Base-by-base conservation (phyloP, 1,140 invertebrate genomes). In the Dinothrombium tinctorium region DNA sequence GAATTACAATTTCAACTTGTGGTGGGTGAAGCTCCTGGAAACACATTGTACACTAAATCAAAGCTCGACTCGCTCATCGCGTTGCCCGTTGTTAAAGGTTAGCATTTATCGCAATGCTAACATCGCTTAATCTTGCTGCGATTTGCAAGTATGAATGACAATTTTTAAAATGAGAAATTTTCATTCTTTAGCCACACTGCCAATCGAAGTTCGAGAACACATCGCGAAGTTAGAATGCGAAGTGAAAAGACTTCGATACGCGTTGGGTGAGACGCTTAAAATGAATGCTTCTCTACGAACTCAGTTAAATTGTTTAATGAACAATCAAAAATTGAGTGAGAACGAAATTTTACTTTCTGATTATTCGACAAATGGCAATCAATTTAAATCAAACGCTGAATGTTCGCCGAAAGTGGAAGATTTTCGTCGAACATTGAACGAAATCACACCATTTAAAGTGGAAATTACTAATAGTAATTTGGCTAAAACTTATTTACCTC, bases 191-290 rank as follows among this genome's bases (percentile, higher is more conserved):
- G 37, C 14, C 26, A 3, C 20, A 14, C 3, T 38, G 3, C 21
- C 43, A 23, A 31, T 37, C 6, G 42, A 46, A 26, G 21, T 43
- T 1, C 31, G 33, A 33, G 31, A 49, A 14, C 43, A 43, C 23
- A 40, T 49, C 21, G 42, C 31, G 20, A 46, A 43, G 36, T 23
- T 49, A n/a, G 47, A 49, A 37, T 46, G 44, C 33, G 47, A 49
- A 41, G 38, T 49, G 25, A 37, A 39, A 25, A 43, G 42, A 43
- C 40, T 49, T 23, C 33, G 47, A 15, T 14, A 15, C 15, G 44
- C 47, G 19, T 40, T 49, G 1, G 45, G 42, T 42, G 47, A 49
- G 37, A 32, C 44, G 11, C 35, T 45, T n/a, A 46, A 49, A 36
- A 43, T 41, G 8, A 49, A 49, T 39, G 42, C 47, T 11, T 31